Evolutionary conservation across 1,140 invertebrate genomes (phyloP).

Genomic region (Radopholus similis): DNA sequence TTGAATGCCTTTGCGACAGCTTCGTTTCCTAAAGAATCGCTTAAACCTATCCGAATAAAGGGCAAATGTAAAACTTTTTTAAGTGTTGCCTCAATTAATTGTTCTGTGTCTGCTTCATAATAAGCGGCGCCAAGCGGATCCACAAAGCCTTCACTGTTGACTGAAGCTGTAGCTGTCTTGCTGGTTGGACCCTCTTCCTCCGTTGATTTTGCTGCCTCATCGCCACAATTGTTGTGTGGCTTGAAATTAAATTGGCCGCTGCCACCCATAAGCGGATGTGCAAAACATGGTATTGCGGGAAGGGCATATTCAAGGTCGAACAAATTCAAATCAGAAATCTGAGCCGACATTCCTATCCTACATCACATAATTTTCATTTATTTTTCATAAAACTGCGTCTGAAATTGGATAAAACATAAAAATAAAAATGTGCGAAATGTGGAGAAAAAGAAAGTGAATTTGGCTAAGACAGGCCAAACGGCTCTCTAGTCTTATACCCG

Average conservation of each 20-base stretch:
- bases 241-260: background rate
- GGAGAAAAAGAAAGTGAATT: no score
- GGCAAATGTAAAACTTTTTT: background rate
- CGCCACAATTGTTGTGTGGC: background rate
- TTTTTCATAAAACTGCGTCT: no score
- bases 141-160: background rate
- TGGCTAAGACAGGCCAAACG: no score
- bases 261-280: background rate
- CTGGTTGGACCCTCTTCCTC: background rate
- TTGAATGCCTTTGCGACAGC: background rate
- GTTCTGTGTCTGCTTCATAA: background rate
- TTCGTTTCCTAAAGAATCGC: background rate
- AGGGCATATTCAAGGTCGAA: background rate
- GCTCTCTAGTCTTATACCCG: no score
- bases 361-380: no score
- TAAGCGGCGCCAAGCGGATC: conserved; percentile 20
- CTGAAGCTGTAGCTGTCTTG: background rate
- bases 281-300: background rate
- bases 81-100: background rate
- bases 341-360: no score
- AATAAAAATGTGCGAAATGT: no score
- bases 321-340: no score
- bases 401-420: no score
- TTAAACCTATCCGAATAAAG: background rate
- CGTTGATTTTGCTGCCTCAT: background rate